Conservation (phyloP, 2,797 vertebrate species). For the Halcyon leucocephala region DNA sequence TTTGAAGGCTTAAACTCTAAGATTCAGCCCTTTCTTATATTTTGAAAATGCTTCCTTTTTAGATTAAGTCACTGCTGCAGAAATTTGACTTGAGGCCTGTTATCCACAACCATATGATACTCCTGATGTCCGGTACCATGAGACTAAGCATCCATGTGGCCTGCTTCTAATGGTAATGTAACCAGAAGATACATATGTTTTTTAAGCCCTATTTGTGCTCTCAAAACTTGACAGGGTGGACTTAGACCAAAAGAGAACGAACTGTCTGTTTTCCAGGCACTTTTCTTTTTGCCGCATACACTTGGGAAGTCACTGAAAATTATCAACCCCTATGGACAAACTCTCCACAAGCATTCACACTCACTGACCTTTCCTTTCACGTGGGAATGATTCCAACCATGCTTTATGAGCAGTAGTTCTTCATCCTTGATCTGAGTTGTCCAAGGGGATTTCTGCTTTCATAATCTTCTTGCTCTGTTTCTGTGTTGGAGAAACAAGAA, state of each 20-base stretch:
- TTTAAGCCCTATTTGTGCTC: background rate
- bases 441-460: background rate
- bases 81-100: background rate
- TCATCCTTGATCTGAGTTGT: background rate
- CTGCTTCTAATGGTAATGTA: background rate
- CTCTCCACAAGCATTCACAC: background rate
- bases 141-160: background rate
- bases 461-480: background rate
- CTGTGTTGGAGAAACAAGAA: background rate
- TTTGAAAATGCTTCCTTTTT: background rate
- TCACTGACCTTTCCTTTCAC: background rate
- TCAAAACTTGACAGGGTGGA: background rate
- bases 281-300: background rate
- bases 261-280: background rate
- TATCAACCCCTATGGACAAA: background rate
- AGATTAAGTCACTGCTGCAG: background rate
- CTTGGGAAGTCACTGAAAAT: slow-evolving; percentile 7
- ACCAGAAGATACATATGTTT: background rate
- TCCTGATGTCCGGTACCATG: background rate
- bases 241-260: background rate
- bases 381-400: background rate
- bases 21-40: background rate
- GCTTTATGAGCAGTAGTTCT: background rate
- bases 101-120: background rate
- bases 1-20: background rate